Evolutionary conservation across 2,888 invertebrate species (phyloP).

Genomic region (Caenorhabditis panamensis): DNA sequence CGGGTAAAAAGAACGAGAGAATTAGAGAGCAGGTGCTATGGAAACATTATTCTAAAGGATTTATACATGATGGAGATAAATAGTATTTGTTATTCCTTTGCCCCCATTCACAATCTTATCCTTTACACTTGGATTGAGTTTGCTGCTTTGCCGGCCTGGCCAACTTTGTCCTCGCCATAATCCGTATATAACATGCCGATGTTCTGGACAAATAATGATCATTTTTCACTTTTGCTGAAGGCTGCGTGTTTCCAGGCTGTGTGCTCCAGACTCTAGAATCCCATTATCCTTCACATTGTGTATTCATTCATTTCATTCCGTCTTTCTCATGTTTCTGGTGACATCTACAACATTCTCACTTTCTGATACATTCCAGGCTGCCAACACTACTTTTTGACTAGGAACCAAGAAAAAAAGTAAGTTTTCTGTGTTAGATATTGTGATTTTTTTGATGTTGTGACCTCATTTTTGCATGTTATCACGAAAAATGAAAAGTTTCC

Average conservation of each 20-base stretch:
- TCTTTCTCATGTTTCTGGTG: slow-evolving; percentile 11
- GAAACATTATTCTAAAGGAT: slow-evolving; percentile 33
- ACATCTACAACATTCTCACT: background rate
- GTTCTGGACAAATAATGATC: slow-evolving; percentile 22
- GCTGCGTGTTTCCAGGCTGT: slow-evolving; percentile 1
- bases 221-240: slow-evolving; percentile 13
- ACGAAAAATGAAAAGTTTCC: no score
- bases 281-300: slow-evolving; percentile 35
- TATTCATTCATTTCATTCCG: slow-evolving; percentile 26
- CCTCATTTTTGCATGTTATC: slow-evolving; percentile 20
- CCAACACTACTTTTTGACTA: no score
- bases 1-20: slow-evolving; percentile 16
- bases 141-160: no score
- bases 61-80: slow-evolving; percentile 4
- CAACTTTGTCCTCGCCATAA: no score
- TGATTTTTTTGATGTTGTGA: slow-evolving; percentile 9
- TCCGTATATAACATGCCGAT: no score
- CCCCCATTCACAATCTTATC: background rate
- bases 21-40: slow-evolving; percentile 36
- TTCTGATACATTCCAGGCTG: no score
- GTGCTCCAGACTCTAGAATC: slow-evolving; percentile 33
- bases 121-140: background rate
- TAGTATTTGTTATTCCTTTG: background rate
- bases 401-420: background rate
- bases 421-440: background rate